Conservation (phyloP, 2,113 vertebrate genomes). For the Pseudorectes ferrugineus region DNA sequence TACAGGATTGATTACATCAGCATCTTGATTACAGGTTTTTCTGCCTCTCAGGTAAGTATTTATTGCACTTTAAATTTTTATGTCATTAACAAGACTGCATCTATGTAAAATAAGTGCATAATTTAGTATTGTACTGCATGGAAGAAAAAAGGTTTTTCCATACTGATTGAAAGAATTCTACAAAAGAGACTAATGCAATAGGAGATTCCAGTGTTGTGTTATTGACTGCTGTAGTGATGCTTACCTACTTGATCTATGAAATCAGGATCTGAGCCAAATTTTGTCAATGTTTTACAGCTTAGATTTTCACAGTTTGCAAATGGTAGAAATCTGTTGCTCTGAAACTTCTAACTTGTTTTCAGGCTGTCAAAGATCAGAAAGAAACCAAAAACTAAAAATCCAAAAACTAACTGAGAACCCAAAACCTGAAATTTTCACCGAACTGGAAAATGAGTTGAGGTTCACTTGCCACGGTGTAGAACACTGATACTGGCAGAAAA, state of each 20-base stretch:
- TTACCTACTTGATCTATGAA: neutral
- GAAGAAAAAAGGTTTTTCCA: neutral
- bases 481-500: neutral
- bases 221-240: neutral
- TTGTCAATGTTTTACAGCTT: neutral
- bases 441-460: neutral
- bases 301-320: conserved; percentile 18
- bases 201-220: neutral
- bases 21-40: neutral
- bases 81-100: neutral
- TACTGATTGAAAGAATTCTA: neutral
- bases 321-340: conserved; percentile 16
- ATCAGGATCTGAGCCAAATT: neutral
- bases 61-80: neutral
- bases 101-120: neutral
- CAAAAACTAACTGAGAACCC: neutral
- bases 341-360: neutral
- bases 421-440: neutral
- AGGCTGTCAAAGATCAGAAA: conserved; percentile 6
- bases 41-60: neutral
- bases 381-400: neutral
- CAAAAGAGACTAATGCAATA: neutral
- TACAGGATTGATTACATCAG: neutral
- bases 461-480: neutral
- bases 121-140: neutral